These are phyloP conservation scores for Mohoua ochrocephala DNA, from an alignment of 2,113 vertebrate genomes.

Conservation along the genomic window DNA sequence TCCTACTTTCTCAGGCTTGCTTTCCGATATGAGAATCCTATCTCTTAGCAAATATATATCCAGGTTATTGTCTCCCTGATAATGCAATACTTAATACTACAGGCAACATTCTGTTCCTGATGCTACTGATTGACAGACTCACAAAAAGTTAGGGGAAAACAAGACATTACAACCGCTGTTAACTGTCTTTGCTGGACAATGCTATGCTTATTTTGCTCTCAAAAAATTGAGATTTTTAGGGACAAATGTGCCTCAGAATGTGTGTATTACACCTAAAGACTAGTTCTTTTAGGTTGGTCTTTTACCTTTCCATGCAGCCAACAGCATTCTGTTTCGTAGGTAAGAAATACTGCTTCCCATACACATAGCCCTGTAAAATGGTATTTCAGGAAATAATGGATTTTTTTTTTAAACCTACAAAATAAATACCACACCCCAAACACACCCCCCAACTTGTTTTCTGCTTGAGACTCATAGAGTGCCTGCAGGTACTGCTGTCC, in stretches of 20 bases:
- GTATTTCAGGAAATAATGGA: not conserved
- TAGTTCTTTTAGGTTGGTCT: not conserved
- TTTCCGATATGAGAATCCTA: not conserved
- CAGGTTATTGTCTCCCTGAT: not conserved
- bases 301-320: not conserved
- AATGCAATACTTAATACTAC: not conserved
- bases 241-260: not conserved
- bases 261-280: not conserved
- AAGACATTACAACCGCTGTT: not conserved
- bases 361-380: not conserved
- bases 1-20: not conserved
- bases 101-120: not conserved
- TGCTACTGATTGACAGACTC: not conserved
- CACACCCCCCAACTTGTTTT: not conserved
- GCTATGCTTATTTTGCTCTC: not conserved
- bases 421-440: not conserved
- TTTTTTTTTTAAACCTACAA: not conserved
- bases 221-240: not conserved
- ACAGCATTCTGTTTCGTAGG: not conserved
- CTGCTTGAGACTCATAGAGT: not conserved
- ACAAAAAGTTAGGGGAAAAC: not conserved
- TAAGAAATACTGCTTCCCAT: constrained; percentile 1
- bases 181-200: not conserved
- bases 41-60: not conserved
- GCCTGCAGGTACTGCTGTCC: not conserved